These are phyloP conservation scores for Oreonectes daqikongensis DNA, from an alignment of 2,797 vertebrate genomes.

Conservation along the genomic window DNA sequence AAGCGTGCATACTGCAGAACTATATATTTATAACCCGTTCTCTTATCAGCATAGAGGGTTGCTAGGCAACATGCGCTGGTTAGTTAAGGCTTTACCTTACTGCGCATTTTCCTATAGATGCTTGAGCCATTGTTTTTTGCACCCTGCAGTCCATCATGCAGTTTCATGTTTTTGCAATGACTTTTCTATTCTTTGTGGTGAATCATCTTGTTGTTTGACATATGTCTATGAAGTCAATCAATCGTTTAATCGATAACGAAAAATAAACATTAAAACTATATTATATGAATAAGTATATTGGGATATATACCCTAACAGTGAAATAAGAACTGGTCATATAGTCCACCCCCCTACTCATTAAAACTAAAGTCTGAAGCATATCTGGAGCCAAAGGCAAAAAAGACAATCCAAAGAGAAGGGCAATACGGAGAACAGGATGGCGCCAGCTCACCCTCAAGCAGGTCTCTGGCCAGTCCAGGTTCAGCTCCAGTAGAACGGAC, in stretches of 20 bases:
- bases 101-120: slow-evolving; percentile 47
- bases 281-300: background rate
- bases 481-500: slow-evolving; percentile 97
- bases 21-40: slow-evolving; percentile 65
- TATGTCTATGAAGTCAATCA: no score
- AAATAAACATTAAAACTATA: no score
- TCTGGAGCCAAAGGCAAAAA: background rate
- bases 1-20: slow-evolving; percentile 54
- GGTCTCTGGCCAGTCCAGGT: slow-evolving; percentile 93
- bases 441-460: slow-evolving; percentile 86
- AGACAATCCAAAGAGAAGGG: background rate
- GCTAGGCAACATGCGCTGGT: slow-evolving; percentile 71
- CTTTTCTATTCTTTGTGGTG: no score
- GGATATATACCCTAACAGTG: background rate
- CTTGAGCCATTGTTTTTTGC: background rate
- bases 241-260: no score
- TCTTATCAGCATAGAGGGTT: slow-evolving; percentile 64
- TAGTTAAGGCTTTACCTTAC: slow-evolving; percentile 61
- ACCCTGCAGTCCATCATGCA: background rate
- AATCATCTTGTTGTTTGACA: no score
- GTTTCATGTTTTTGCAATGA: background rate
- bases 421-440: background rate
- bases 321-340: no score
- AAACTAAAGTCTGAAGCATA: background rate
- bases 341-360: background rate